These are phyloP conservation scores for Junonia oenone DNA, from an alignment of 2,888 invertebrate genomes.

Conservation along the genomic window DNA sequence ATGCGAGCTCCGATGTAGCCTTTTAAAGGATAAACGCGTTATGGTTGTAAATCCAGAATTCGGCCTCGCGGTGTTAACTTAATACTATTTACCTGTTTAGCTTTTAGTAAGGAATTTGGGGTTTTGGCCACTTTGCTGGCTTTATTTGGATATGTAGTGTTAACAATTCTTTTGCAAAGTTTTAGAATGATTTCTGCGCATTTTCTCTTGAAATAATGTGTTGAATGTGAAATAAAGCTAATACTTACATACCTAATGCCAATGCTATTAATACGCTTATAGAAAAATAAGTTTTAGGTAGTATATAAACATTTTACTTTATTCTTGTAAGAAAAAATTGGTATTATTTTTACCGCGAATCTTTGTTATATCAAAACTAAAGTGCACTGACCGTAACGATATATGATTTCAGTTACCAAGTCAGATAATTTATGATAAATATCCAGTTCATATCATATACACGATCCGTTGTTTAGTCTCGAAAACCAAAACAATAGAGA, in stretches of 20 bases:
- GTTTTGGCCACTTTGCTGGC: not conserved
- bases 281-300: too few species aligned
- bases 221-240: too few species aligned
- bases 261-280: too few species aligned
- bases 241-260: too few species aligned
- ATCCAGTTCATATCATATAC: not conserved
- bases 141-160: not conserved
- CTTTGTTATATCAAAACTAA: not conserved
- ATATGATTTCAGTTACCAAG: not conserved
- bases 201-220: too few species aligned
- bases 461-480: not conserved
- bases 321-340: too few species aligned
- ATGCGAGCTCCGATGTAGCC: not conserved
- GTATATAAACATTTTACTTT: too few species aligned
- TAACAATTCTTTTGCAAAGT: too few species aligned
- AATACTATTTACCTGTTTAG: not conserved
- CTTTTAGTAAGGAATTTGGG: not conserved
- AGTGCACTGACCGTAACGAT: not conserved
- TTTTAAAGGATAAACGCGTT: not conserved
- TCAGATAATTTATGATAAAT: not conserved
- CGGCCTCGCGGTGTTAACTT: not conserved
- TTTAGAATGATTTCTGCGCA: too few species aligned
- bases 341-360: too few species aligned
- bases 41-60: not conserved
- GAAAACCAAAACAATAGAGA: not conserved